Evolutionary conservation across 2,888 invertebrate species (phyloP).

Genomic region (Serrognathus titanus): DNA sequence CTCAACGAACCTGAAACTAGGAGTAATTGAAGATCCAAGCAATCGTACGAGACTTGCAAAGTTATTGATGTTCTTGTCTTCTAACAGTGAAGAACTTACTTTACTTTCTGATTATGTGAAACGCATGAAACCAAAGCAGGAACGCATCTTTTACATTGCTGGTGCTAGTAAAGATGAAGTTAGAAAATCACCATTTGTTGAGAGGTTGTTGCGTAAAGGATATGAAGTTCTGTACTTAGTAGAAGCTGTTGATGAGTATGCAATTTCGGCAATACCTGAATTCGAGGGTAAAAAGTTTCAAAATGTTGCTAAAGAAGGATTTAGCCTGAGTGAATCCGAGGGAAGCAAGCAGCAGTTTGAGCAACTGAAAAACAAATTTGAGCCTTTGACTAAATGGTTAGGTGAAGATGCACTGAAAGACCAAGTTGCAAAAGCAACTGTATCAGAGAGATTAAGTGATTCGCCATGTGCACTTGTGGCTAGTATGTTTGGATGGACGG

Average conservation of each 20-base stretch:
- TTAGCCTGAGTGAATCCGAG: constrained; percentile 74
- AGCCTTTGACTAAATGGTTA: constrained; percentile 90
- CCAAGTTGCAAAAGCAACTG: constrained; percentile 70
- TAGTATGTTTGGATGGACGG: constrained; percentile 97
- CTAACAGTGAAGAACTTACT: constrained; percentile 65
- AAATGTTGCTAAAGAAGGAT: constrained; percentile 98
- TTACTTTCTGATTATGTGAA: constrained; percentile 85
- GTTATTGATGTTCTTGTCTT: constrained; percentile 86
- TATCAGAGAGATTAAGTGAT: constrained; percentile 84
- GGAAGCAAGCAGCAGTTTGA: constrained; percentile 73
- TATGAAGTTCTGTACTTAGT: constrained; percentile 92
- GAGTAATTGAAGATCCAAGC: constrained; percentile 95
- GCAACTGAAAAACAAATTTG: constrained; percentile 71
- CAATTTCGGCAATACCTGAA: constrained; percentile 92
- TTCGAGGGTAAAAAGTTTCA: constrained; percentile 99
- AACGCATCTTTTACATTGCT: constrained; percentile 94
- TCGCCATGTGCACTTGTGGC: constrained; percentile 97
- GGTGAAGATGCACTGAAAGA: constrained; percentile 75
- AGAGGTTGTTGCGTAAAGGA: constrained; percentile 86
- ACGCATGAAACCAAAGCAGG: constrained; percentile 93
- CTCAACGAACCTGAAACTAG: constrained; percentile 80
- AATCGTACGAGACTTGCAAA: constrained; percentile 96
- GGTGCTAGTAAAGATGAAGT: constrained; percentile 85
- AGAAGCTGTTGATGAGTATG: constrained; percentile 98
- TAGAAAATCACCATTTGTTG: constrained; percentile 90